Base-by-base conservation (phyloP, 1,140 invertebrate genomes). In the Drosophila carrolli region DNA sequence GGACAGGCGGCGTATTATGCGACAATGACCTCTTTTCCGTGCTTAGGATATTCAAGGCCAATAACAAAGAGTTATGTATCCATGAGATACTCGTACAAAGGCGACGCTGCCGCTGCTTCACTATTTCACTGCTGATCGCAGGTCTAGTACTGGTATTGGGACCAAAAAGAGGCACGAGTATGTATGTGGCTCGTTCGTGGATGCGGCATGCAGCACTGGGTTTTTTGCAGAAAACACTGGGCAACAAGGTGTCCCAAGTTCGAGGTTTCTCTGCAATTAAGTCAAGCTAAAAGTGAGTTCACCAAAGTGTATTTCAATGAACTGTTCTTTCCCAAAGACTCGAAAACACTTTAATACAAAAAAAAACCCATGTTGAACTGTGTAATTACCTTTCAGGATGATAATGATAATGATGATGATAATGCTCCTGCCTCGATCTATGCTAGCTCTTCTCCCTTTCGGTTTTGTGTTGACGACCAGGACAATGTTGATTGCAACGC, bases 21-120 rank as follows among this genome's bases (percentile, higher is more conserved):
- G 76, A 78, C 76, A 78, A 78, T 78, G 76, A 78, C 76, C 76
- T 78, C 76, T 78, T 78, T 78, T 78, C 76, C 76, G 76, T 78
- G 76, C 76, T 78, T 78, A 78, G 76, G 76, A 78, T 67, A 78
- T 78, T 78, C 76, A 78, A 78, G 76, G 76, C 76, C 76, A 78
- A 78, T 78, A 78, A 78, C 75, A 78, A 73, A 78, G 76, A 78
- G 76, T 78, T 78, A 78, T 78, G 76, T 63, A 78, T 78, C 75
- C 67, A 78, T 66, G 77, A 78, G 76, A 78, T 78, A 32, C 29
- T 32, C 29, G 29, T 32, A 78, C 76, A 78, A 78, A 62, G 55
- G 48, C 66, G 37, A 35, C 47, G n/a, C 13, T 16, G 53, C 65
- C 11, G 55, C 67, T 37, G 56, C 23, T 16, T 5, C 7, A 2